phyloP scores from a whole-genome alignment of 2,888 invertebrate genomes.

The Lasioglossum villosulum region DNA sequence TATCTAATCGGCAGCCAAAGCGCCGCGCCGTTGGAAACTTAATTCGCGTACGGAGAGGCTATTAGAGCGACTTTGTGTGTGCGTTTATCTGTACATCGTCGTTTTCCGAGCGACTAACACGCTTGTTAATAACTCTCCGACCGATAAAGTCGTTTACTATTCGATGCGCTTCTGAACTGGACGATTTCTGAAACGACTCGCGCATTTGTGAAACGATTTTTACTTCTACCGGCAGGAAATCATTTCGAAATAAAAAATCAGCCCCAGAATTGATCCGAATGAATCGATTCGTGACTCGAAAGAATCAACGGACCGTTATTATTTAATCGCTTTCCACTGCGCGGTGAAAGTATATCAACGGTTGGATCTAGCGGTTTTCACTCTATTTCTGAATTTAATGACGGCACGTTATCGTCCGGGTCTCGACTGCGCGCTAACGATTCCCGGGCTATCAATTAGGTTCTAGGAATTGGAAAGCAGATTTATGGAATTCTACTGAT shows the following conservation, averaged over 20 bases:
- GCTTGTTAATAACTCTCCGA: constrained; percentile 43
- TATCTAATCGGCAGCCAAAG: constrained; percentile 5
- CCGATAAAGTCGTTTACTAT: constrained; percentile 17
- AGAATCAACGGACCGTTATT: neutral
- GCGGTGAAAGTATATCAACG: neutral
- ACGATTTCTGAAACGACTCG: neutral
- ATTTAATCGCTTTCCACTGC: neutral
- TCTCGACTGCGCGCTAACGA: neutral
- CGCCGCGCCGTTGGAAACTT: neutral
- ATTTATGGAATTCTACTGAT: constrained; percentile 20
- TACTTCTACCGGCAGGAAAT: neutral
- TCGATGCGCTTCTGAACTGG: too few relatives aligned
- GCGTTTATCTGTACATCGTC: constrained; percentile 33
- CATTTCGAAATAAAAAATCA: too few relatives aligned
- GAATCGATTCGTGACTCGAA: neutral
- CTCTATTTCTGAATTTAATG: neutral
- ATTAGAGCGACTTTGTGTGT: constrained; percentile 13
- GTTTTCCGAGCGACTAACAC: constrained; percentile 9
- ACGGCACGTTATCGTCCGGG: neutral
- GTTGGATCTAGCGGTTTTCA: neutral
- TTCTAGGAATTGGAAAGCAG: constrained; percentile 25
- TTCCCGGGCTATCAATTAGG: neutral
- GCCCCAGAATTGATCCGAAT: neutral
- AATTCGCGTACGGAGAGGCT: constrained; percentile 21
- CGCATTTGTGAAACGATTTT: neutral